These are phyloP conservation scores for Rhopalosiphum padi DNA, from an alignment of 1,140 invertebrate species.

Conservation along the genomic window DNA sequence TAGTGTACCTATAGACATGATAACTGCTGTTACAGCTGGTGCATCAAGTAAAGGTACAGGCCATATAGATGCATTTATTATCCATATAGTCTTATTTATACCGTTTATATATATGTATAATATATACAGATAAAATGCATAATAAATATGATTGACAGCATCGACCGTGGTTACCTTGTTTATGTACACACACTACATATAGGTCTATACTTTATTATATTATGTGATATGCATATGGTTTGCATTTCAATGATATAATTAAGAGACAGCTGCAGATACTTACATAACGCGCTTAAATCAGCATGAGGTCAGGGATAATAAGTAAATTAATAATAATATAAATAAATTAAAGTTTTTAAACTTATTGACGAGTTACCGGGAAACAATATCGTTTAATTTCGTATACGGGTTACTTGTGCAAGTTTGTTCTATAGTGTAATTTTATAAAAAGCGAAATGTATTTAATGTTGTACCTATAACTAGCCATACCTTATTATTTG, in stretches of 20 bases:
- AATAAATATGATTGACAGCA: not conserved
- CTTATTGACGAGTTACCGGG: not conserved
- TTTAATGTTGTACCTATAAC: too few relatives aligned
- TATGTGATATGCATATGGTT: not conserved
- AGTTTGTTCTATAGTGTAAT: not conserved
- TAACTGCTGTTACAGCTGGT: not conserved
- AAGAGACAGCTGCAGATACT: not conserved
- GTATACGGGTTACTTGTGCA: rapidly evolving
- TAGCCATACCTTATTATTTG: not conserved
- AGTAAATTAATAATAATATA: not conserved
- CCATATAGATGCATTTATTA: not conserved
- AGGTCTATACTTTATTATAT: not conserved
- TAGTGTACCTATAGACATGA: not conserved
- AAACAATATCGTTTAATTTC: not conserved
- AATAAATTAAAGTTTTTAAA: not conserved
- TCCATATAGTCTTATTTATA: not conserved
- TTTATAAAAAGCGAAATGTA: not conserved
- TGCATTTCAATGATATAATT: not conserved
- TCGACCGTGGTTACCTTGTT: not conserved
- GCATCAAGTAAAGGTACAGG: not conserved
- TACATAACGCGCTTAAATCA: not conserved
- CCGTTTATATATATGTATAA: too few relatives aligned
- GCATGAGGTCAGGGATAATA: not conserved
- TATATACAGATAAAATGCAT: not conserved
- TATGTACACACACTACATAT: not conserved